Base-by-base conservation (phyloP, 2,797 vertebrate genomes). In the Micropoecilia bifurca region DNA sequence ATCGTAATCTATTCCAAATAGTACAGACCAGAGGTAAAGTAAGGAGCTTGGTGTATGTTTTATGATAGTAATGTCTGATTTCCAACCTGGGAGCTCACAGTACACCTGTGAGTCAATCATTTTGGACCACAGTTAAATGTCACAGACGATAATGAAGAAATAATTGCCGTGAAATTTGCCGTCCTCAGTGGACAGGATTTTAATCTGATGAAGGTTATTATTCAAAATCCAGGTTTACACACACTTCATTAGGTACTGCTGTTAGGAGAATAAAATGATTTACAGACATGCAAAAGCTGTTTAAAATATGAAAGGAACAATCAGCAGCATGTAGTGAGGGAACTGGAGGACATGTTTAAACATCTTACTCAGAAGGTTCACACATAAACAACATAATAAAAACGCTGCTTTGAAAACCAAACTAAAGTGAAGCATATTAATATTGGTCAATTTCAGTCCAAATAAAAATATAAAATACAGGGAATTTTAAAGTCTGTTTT, bases 171-270 rank as follows among this genome's bases (percentile, higher is more conserved):
- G 14, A 73, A 82, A 86, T 83, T 53, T 74, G 8, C 20, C 13
- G 55, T 79, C 47, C 53, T 77, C 4, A 74, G 77, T 83, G 63
- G 48, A 88, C 79, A 39, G 18, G 8, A 69, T 61, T 77, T 45
- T 77, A 80, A 79, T 87, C 78, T 75, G 46, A 46, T 57, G n/a
- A 77, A 80, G 1, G 59, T 78, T 76, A 74, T 78, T 8, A 76
- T 39, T 41, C 43, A 33, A 77, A 74, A 41, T 36, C 36, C 20
- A 41, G 9, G 79, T 76, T 81, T 53, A 66, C 3, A 25, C 57
- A 39, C 78, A 63, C 74, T 81, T 80, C 74, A 68, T 78, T 25
- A 45, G 25, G 39, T 45, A 20, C 36, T 25, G 48, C 9, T 43
- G 36, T 25, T 77, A 48, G 69, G 7, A 36, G 39, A 77, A 66